phyloP scores from a whole-genome alignment of 2,113 vertebrate genomes.

The Bufo gargarizans region DNA sequence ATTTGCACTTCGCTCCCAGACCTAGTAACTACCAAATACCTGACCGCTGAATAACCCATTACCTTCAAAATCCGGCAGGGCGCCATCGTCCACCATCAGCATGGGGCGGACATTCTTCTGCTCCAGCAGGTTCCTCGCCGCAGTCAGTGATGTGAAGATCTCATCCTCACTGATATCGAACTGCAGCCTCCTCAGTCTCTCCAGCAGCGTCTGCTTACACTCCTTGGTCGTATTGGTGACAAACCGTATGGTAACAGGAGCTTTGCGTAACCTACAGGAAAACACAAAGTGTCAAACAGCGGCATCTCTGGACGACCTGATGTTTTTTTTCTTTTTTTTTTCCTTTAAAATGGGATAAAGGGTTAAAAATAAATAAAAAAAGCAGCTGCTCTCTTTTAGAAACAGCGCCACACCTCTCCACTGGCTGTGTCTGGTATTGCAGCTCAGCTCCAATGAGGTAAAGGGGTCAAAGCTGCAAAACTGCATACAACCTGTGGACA shows the following conservation, averaged over 20 bases:
- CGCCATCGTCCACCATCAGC: constrained; percentile 86
- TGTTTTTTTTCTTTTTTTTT: too few species aligned
- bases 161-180: constrained; percentile 89
- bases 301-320: neutral
- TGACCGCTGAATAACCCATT: neutral
- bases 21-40: too few species aligned
- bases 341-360: too few species aligned
- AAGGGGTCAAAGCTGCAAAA: too few species aligned
- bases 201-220: constrained; percentile 84
- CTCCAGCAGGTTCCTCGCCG: constrained; percentile 87
- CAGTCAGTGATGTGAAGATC: constrained; percentile 94
- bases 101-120: constrained; percentile 83
- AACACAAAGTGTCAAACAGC: neutral
- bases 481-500: neutral
- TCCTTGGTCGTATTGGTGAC: constrained; percentile 98
- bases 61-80: constrained; percentile 91
- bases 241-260: constrained; percentile 82
- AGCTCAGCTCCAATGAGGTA: neutral
- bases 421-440: neutral
- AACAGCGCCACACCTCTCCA: neutral
- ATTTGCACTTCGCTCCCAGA: too few species aligned
- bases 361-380: too few species aligned
- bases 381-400: neutral
- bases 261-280: constrained; percentile 76
- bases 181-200: constrained; percentile 78